Evolutionary conservation across 2,113 vertebrate genomes (phyloP), one percentile per base, ranked within the genome.

Genomic region (Benitochromis conjunctus): DNA sequence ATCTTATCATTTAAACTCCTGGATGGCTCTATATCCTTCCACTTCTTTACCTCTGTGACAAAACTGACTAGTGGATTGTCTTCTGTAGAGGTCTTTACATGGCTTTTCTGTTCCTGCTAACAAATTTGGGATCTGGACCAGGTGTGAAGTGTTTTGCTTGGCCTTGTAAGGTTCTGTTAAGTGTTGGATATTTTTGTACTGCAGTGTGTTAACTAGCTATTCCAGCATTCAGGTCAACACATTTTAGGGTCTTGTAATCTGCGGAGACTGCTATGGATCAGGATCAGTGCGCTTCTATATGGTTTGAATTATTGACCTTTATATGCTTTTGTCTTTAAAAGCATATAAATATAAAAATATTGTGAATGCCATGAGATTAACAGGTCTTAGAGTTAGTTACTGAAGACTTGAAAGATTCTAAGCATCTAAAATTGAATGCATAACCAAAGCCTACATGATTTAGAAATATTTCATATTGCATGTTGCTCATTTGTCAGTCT

Each of bases 1-100:
- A 60, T 86, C 85, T 84, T 71, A 86, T 89, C 81, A 74, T 81
- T 84, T 77, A 85, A 85, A 88, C 60, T 86, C 62, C 66, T 53
- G 21, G 77, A 87, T 69, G 53, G 78, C 87, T 90, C 13, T 31
- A 55, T 81, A 79, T 60, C 34, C 55, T 19, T 26, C 51, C 43
- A 51, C 43, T 53, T 64, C 58, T 64, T 62, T 64, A 36, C 31
- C 31, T 54, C 46, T 13, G 31, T 55, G 31, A 38, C 19, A 29
- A 53, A 51, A 19, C 43, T 48, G 43, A 48, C 43, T 51, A 31
- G 69, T 19, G 9, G 14, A 10, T 9, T 11, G 24, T 48, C 41
- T 48, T 26, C 16, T 21, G 43, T 46, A 46, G 21, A 71, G 38
- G 64, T 46, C 21, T 46, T 71, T 43, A 46, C 3, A 46, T 43